Base-by-base conservation (phyloP, 1,140 invertebrate genomes). In the Procambarus virginalis region DNA sequence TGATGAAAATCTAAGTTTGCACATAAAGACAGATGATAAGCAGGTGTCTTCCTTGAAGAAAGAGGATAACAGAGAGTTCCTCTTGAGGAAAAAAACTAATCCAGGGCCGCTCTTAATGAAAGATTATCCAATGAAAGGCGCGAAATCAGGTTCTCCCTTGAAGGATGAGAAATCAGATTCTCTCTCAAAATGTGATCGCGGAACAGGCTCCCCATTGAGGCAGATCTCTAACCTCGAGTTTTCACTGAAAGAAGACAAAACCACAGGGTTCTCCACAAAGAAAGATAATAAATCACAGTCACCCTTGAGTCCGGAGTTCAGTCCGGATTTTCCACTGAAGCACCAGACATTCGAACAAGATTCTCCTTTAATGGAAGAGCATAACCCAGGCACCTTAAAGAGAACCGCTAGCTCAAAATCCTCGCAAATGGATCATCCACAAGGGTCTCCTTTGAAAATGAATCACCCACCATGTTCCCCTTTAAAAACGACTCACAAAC, bases 61-160 rank as follows among this genome's bases (percentile, higher is more conserved):
- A 55, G 51, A 3, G 1, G 12, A 8, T 5, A 55, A 5, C 8
- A 55, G 12, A 55, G 12, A 12, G 12, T 58, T 70, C 2, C 14
- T 45, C 9, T 48, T 34, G n/a, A 77, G 9, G 20, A 45, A 85
- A 14, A 49, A 85, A 4, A 48, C 49, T 9, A 60, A 78, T 22
- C 48, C 84, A 78, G 84, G 58, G 14, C 55, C 84, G 12, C 64
- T n/a, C 60, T 14, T 86, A 17, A 86, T 77, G 22, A 73, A 86
- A 34, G 34, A 34, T 8, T 8, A 55, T 12, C 51, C 51, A 55
- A 9, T 55, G 51, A 55, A 55, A 55, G 12, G 3, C 4, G 8
- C 8, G 3, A 55, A 1, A 55, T 12, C 51, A 55, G 51, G 4
- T 1, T 8, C 8, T 1, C 4, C 51, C 8, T 55, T 55, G 51